Conservation (phyloP, 2,113 vertebrate species). For the Sylvia atricapilla region DNA sequence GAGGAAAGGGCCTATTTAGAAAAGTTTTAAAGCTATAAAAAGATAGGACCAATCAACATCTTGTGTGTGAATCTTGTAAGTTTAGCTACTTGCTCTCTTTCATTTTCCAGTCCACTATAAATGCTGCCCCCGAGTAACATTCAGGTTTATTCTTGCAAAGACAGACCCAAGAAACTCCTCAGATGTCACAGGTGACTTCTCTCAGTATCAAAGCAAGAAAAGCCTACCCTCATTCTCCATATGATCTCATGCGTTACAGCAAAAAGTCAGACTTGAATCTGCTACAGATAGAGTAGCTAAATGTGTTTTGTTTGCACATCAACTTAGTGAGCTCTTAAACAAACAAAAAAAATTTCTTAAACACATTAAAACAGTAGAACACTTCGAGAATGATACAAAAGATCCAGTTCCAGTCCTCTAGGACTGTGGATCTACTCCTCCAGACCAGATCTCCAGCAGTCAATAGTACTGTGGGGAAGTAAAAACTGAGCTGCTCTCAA, state of each 20-base stretch:
- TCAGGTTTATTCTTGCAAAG: not conserved
- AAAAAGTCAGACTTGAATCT: not conserved
- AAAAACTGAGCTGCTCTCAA: not conserved
- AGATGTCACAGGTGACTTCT: not conserved
- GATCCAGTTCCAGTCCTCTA: not conserved
- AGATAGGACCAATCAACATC: rapidly evolving
- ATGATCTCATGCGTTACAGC: not conserved
- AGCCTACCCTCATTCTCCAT: not conserved
- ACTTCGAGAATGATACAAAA: not conserved
- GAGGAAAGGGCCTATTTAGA: not conserved
- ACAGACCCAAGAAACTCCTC: not conserved
- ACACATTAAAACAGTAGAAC: not conserved
- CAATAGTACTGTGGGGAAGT: not conserved
- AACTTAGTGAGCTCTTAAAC: not conserved
- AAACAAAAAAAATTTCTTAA: not conserved
- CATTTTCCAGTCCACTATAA: not conserved
- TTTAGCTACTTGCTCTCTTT: not conserved
- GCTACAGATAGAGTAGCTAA: not conserved
- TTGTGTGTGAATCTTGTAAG: not conserved
- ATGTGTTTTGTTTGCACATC: not conserved
- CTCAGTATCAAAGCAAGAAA: not conserved
- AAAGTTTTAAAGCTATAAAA: not conserved
- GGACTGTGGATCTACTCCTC: not conserved
- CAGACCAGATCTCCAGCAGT: not conserved
- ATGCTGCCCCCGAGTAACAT: not conserved